Percentiles rank a stretch among this genome's conserved stretches.
phyloP scores from a whole-genome alignment of 30 jellyfish, hydroid and myxozoan species.

The Phacellophora camtschatica region DNA sequence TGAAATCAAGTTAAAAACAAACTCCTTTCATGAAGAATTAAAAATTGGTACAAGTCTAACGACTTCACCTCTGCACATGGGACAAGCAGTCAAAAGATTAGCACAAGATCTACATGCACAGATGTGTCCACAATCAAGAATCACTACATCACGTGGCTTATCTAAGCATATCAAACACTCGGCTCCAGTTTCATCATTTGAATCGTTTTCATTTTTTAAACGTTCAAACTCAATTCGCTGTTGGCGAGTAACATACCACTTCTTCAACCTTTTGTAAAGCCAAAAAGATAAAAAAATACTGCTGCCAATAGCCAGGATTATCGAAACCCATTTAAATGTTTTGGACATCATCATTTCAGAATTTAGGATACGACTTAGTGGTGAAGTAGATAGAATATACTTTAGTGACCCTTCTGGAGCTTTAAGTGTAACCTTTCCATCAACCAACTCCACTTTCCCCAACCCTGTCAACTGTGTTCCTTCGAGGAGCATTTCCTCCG shows the following conservation, averaged over 20 bases:
- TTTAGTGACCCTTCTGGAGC: slow-evolving; percentile 50
- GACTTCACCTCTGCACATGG: slow-evolving; percentile 70
- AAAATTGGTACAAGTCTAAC: slow-evolving; percentile 63
- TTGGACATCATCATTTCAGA: not conserved
- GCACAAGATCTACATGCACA: slow-evolving; percentile 64
- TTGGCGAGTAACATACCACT: slow-evolving; percentile 42
- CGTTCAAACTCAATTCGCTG: slow-evolving; percentile 25
- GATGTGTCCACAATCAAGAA: slow-evolving; percentile 87
- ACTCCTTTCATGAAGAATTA: not conserved
- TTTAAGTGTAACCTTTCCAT: slow-evolving; percentile 14
- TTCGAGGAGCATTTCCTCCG: slow-evolving; percentile 52
- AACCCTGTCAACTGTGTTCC: slow-evolving; percentile 70
- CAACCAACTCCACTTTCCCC: slow-evolving; percentile 44
- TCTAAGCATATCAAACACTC: slow-evolving; percentile 78
- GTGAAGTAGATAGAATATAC: slow-evolving; percentile 57
- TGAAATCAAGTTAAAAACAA: too few species aligned
- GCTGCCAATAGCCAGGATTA: slow-evolving; percentile 33
- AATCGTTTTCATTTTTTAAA: not conserved
- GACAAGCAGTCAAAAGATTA: slow-evolving; percentile 48
- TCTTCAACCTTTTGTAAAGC: slow-evolving; percentile 25
- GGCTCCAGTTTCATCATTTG: not conserved
- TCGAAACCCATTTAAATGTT: slow-evolving; percentile 22
- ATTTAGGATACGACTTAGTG: slow-evolving; percentile 42
- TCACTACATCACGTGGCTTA: slow-evolving; percentile 69
- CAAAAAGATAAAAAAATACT: slow-evolving; percentile 43